Base-by-base conservation (phyloP, 1,140 invertebrate species). In the Drosophila ambigua region DNA sequence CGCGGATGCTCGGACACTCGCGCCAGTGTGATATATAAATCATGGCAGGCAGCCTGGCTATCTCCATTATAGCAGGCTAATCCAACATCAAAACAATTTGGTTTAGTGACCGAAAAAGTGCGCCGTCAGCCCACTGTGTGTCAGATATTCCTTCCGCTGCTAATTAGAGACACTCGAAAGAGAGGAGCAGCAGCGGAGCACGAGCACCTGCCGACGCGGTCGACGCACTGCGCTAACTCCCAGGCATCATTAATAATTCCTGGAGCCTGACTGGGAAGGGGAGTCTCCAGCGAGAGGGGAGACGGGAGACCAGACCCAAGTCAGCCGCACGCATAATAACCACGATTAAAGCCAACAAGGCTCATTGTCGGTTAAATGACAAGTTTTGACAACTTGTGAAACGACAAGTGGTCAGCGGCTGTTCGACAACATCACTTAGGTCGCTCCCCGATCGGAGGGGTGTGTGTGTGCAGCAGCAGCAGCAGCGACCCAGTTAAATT, bases 361-460 rank as follows among this genome's bases (percentile, higher is more conserved):
- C 76, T 91, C 87, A 91, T 91, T 91, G 90, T 91, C 90, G 90
- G 90, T 90, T 91, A 91, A 91, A 91, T 91, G 90, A 91, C 90
- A 91, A 91, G 82, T 91, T 91, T 91, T 91, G 90, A 91, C 90
- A 91, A 91, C 82, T 90, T 90, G 90, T 91, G 77, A 91, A 91
- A 90, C 82, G 84, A 88, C 83, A 88, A 88, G 79, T 83, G 84
- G 83, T 72, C 83, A 66, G 28, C 53, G 26, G 39, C 24, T 46
- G 20, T 49, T 55, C 51, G 58, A 66, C 62, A 66, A 52, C 46
- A 50, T 41, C 53, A 46, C 28, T 65, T 58, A 26, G 49, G n/a
- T 8, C 26, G 49, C 7, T 8, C 26, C 26, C 26, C 62, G 72
- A 76, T 74, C 67, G 69, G 57, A 13, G 23, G 50, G 26, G 24